phyloP scores from a whole-genome alignment of 2,888 invertebrate species.

The Gymnoscelis rufifasciata region DNA sequence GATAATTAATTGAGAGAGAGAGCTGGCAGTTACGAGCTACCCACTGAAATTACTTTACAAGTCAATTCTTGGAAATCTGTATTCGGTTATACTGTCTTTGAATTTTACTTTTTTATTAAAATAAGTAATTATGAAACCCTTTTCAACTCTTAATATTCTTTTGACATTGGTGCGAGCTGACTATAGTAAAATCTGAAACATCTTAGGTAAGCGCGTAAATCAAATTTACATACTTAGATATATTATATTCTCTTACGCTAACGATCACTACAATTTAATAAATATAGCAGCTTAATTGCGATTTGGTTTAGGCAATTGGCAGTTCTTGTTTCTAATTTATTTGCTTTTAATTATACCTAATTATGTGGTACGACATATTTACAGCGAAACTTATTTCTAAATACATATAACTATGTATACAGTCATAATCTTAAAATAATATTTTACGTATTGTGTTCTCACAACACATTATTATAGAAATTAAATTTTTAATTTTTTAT shows the following conservation, averaged over 20 bases:
- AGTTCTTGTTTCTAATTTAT: constrained; percentile 18
- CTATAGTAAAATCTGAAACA: background rate
- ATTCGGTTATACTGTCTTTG: too few relatives aligned
- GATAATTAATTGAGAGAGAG: too few relatives aligned
- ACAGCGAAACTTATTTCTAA: background rate
- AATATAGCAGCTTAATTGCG: constrained; percentile 22
- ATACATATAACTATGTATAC: background rate
- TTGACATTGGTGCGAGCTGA: constrained; percentile 1
- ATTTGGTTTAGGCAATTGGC: constrained; percentile 29
- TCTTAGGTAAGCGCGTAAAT: constrained; percentile 1
- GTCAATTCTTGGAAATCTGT: too few relatives aligned
- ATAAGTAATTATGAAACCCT: too few relatives aligned
- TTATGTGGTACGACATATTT: constrained; percentile 2
- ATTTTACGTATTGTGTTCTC: background rate
- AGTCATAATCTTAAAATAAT: constrained; percentile 1
- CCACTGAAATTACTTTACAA: too few relatives aligned
- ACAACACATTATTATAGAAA: background rate
- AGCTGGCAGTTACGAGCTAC: too few relatives aligned
- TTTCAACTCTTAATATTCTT: too few relatives aligned
- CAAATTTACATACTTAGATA: constrained; percentile 4
- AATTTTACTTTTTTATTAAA: too few relatives aligned
- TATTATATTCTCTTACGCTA: constrained; percentile 5
- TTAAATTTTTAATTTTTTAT: background rate
- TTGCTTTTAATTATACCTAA: constrained; percentile 8
- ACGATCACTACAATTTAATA: constrained; percentile 4